Conservation (phyloP, 2,797 vertebrate species). For the Muraenolepis orangiensis region DNA sequence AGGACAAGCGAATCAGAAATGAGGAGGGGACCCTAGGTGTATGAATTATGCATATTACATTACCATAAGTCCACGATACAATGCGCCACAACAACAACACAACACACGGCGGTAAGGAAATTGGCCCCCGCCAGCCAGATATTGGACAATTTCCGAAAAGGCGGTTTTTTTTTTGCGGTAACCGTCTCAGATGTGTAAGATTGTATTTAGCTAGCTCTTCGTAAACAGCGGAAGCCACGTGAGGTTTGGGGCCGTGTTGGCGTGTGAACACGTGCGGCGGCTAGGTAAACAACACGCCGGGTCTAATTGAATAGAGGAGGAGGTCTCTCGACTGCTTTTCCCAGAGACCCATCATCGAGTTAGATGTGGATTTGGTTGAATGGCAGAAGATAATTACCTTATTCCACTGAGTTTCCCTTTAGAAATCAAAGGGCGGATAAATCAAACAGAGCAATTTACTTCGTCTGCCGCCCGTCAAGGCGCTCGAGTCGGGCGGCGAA, state of each 20-base stretch:
- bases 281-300: conserved; percentile 91
- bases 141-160: conserved; percentile 92
- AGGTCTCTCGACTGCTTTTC: conserved; percentile 83
- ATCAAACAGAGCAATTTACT: conserved; percentile 86
- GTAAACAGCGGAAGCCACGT: conserved; percentile 78
- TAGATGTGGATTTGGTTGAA: conserved; percentile 77
- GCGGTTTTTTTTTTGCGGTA: conserved; percentile 62
- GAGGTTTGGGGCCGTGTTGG: conserved; percentile 77
- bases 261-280: conserved; percentile 73
- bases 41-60: conserved; percentile 95
- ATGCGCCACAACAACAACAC: conserved; percentile 77
- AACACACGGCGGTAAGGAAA: conserved; percentile 73
- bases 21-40: conserved; percentile 72
- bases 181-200: conserved; percentile 89
- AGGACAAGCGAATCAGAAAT: conserved; percentile 80
- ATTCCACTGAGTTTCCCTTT: conserved; percentile 90
- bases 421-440: conserved; percentile 84
- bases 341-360: conserved; percentile 81
- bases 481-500: conserved; percentile 70
- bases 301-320: conserved; percentile 90
- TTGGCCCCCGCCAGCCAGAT: conserved; percentile 75
- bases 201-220: conserved; percentile 88
- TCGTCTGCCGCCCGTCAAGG: conserved; percentile 72
- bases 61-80: conserved; percentile 79
- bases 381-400: conserved; percentile 87